Conservation (phyloP, 2,113 vertebrate genomes). For the Smithornis capensis region DNA sequence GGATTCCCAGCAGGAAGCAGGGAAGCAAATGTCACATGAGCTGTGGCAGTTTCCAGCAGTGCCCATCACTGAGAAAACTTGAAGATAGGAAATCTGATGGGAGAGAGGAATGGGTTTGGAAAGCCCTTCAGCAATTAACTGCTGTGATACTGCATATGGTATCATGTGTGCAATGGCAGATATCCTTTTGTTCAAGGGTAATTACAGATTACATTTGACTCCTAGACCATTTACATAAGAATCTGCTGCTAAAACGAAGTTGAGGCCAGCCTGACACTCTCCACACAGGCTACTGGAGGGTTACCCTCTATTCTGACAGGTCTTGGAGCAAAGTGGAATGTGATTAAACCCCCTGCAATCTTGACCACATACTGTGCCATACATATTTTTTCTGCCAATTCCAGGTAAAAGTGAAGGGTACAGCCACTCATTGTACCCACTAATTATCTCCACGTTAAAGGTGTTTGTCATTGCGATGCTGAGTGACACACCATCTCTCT, state of each 20-base stretch:
- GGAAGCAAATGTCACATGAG: not conserved
- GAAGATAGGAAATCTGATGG: not conserved
- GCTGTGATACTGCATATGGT: not conserved
- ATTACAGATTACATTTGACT: not conserved
- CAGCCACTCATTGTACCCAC: not conserved
- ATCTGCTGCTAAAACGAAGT: not conserved
- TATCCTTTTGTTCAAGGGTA: not conserved
- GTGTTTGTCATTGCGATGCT: not conserved
- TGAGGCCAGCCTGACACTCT: no score
- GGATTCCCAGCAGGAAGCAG: not conserved
- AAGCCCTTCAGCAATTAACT: not conserved
- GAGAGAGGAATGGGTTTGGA: not conserved
- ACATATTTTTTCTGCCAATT: not conserved
- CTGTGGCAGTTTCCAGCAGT: not conserved
- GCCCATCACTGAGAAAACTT: not conserved
- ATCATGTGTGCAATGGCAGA: not conserved
- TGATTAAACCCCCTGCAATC: not conserved
- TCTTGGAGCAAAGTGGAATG: not conserved
- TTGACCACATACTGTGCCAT: not conserved
- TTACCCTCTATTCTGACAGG: accelerated
- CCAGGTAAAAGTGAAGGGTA: not conserved
- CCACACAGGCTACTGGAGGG: not conserved
- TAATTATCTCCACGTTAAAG: not conserved
- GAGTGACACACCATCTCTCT: not conserved
- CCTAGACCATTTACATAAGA: not conserved